phyloP scores from a whole-genome alignment of 2,888 invertebrate genomes.

The Andrena minutula region DNA sequence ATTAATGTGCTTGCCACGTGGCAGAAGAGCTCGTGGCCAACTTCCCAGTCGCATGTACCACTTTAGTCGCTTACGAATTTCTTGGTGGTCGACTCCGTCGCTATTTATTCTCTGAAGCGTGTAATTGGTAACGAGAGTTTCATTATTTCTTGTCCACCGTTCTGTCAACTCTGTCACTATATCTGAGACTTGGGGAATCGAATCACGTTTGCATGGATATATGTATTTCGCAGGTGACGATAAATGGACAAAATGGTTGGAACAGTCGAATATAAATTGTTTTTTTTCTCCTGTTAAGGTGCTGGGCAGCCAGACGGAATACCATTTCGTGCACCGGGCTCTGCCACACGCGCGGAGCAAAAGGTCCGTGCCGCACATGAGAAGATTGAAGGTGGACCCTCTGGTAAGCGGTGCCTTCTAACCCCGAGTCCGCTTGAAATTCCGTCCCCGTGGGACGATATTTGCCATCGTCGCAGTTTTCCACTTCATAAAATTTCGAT shows the following conservation, averaged over 20 bases:
- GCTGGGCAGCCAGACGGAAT: slow-evolving; percentile 94
- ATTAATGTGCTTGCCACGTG: not conserved
- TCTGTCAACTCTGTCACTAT: too few species aligned
- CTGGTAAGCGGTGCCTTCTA: slow-evolving; percentile 89
- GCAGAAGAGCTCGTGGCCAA: not conserved
- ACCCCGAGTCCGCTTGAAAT: not conserved
- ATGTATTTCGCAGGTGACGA: not conserved
- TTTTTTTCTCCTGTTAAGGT: slow-evolving; percentile 87
- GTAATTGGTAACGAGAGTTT: not conserved
- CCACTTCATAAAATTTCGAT: not conserved
- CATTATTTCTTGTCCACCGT: too few species aligned
- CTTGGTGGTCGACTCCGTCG: not conserved
- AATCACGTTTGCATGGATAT: too few species aligned
- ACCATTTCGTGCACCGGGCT: slow-evolving; percentile 97
- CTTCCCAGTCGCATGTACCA: not conserved
- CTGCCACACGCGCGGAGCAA: slow-evolving; percentile 95
- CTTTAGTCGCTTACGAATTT: not conserved
- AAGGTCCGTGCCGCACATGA: slow-evolving; percentile 95
- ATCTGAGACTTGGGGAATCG: too few species aligned
- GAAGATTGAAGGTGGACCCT: slow-evolving; percentile 95
- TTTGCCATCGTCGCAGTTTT: not conserved
- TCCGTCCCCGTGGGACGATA: not conserved
- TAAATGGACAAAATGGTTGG: not conserved
- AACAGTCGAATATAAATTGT: slow-evolving; percentile 6
- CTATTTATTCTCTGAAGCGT: not conserved